These are phyloP conservation scores for Ashinkailepas kermadecensis DNA, from an alignment of 2,888 invertebrate genomes.

Conservation along the genomic window DNA sequence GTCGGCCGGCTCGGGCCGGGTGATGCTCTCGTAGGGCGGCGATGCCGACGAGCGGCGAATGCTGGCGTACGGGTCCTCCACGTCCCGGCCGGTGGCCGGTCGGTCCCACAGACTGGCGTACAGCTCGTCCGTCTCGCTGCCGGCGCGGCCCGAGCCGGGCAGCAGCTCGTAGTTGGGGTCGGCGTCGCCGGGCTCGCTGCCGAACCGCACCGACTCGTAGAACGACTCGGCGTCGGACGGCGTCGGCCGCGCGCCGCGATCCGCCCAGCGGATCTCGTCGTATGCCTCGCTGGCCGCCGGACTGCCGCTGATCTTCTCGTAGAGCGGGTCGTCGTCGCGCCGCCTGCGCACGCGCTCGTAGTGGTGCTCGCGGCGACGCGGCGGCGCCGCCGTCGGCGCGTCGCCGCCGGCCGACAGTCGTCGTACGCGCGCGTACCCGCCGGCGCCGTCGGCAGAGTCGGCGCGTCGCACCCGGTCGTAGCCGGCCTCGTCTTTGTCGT, in stretches of 20 bases:
- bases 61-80: slow-evolving; percentile 18
- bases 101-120: slow-evolving; percentile 2
- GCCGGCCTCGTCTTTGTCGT: neutral
- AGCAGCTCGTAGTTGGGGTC: slow-evolving; percentile 5
- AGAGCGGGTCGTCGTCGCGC: slow-evolving; percentile 15
- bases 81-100: neutral
- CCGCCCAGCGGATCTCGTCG: slow-evolving; percentile 8
- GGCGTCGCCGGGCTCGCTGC: neutral
- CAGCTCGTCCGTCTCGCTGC: slow-evolving; percentile 19
- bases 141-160: neutral
- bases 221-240: neutral
- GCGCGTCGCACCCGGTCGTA: neutral
- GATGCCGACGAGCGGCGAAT: neutral
- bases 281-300: slow-evolving; percentile 15
- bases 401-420: neutral
- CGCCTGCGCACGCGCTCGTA: slow-evolving; percentile 16
- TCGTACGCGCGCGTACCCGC: neutral
- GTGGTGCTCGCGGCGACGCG: neutral
- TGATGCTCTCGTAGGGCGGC: slow-evolving; percentile 7
- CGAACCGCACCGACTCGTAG: slow-evolving; percentile 17
- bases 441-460: neutral
- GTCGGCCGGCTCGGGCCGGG: neutral
- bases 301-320: slow-evolving; percentile 17
- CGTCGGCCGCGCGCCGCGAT: neutral
- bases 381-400: neutral